phyloP scores from a whole-genome alignment of 2,888 invertebrate species.

The Drosophila koepferae region DNA sequence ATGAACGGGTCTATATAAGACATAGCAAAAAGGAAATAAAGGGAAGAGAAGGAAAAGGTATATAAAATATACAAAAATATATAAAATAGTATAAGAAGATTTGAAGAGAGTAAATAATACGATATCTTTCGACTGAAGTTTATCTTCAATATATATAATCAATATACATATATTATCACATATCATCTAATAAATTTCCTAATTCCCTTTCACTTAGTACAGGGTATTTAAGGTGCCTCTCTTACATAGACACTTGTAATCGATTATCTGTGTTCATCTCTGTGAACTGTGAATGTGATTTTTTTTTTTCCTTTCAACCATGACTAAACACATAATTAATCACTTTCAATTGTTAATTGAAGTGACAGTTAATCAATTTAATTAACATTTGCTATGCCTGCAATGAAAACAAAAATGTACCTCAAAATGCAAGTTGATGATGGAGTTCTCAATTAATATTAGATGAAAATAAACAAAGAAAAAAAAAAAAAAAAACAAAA shows the following conservation, averaged over 20 bases:
- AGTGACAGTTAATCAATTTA: conserved; percentile 35
- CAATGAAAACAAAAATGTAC: conserved; percentile 12
- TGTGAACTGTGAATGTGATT: conserved; percentile 12
- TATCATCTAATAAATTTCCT: no score
- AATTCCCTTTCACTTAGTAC: neutral
- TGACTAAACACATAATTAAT: conserved; percentile 51
- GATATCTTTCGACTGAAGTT: no score
- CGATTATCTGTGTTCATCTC: conserved; percentile 1
- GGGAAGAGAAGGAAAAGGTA: no score
- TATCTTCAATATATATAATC: no score
- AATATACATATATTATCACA: no score
- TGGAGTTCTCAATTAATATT: conserved; percentile 1
- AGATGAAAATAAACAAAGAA: neutral
- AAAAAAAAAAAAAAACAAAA: conserved; percentile 30
- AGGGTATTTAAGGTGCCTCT: neutral
- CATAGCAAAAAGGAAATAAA: no score
- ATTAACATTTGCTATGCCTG: conserved; percentile 30
- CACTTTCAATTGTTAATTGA: conserved; percentile 36
- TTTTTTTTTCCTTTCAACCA: conserved; percentile 21
- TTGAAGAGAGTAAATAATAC: no score
- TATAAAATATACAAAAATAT: no score
- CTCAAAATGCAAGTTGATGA: conserved; percentile 14
- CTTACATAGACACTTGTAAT: neutral
- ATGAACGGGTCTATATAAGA: no score
- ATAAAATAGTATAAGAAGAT: no score